Evolutionary conservation across 2,797 vertebrate genomes (phyloP).

Genomic region (Aldrovandia affinis): DNA sequence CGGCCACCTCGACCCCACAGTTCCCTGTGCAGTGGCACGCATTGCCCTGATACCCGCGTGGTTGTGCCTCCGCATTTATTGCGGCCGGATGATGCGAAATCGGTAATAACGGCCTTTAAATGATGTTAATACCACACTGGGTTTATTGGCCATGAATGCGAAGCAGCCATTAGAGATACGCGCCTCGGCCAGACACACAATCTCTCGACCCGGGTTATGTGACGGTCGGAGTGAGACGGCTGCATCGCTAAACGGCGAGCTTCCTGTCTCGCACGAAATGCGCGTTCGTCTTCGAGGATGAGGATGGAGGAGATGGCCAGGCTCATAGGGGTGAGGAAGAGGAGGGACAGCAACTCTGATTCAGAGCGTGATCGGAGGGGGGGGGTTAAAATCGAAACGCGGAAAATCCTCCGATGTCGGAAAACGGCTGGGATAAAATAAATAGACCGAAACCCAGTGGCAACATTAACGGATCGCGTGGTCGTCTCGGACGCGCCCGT

Average conservation of each 20-base stretch:
- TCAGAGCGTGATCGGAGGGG: no score
- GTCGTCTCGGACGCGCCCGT: not conserved
- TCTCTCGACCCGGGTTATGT: not conserved
- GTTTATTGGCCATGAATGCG: constrained; percentile 11
- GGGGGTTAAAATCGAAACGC: not conserved
- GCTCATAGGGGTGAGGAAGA: not conserved
- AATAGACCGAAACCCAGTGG: not conserved
- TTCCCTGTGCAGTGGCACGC: not conserved
- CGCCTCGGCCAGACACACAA: not conserved
- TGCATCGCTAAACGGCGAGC: constrained; percentile 1
- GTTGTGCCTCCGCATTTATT: constrained; percentile 1
- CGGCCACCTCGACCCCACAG: not conserved
- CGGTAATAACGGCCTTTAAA: constrained; percentile 20
- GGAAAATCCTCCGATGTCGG: no score
- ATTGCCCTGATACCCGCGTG: constrained; percentile 2
- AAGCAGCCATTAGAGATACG: not conserved
- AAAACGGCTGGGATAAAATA: not conserved
- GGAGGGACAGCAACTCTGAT: not conserved
- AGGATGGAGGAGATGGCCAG: not conserved
- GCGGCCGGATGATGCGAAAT: not conserved
- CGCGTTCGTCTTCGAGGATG: not conserved
- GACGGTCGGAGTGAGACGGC: not conserved
- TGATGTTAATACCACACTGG: not conserved
- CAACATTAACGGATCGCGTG: not conserved
- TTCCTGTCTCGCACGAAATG: not conserved